Percentiles rank a stretch among this genome's conserved stretches.
phyloP scores from a whole-genome alignment of 2,113 vertebrate species.

The Gopherus evgoodei region DNA sequence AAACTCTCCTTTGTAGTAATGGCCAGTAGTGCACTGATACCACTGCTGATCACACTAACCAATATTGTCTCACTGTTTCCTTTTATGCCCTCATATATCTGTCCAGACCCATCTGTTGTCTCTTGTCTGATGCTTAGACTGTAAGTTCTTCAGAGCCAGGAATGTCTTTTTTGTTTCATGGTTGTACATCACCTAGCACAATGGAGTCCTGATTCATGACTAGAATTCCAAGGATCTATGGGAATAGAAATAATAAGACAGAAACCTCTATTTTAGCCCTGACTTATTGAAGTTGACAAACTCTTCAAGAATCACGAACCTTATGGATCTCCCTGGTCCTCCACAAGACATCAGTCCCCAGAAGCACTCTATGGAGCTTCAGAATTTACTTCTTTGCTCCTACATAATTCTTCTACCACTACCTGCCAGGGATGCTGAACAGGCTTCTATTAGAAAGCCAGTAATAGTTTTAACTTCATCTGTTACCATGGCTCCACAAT shows the following conservation, averaged over 20 bases:
- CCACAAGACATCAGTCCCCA: not conserved
- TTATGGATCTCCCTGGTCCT: not conserved
- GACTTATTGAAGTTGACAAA: conserved; percentile 20
- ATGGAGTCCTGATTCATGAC: not conserved
- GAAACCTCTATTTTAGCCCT: not conserved
- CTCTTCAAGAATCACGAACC: not conserved
- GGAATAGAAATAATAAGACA: not conserved
- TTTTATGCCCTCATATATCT: not conserved
- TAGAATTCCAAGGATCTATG: not conserved
- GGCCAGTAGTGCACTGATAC: too few relatives aligned
- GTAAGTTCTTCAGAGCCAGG: too few relatives aligned
- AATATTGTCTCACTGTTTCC: not conserved
- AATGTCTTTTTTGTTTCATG: not conserved
- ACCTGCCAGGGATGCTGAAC: not conserved
- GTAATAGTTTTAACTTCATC: not conserved
- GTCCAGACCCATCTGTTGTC: not conserved
- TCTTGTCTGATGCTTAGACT: not conserved
- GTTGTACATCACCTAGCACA: not conserved
- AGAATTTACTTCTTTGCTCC: not conserved
- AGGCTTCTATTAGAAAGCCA: not conserved
- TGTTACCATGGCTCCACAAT: not conserved
- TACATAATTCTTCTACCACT: not conserved
- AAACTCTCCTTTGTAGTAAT: not conserved
- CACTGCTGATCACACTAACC: not conserved
- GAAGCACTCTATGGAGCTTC: not conserved